Conservation (phyloP, 2,113 vertebrate species). For the Mormyrus iriodes region DNA sequence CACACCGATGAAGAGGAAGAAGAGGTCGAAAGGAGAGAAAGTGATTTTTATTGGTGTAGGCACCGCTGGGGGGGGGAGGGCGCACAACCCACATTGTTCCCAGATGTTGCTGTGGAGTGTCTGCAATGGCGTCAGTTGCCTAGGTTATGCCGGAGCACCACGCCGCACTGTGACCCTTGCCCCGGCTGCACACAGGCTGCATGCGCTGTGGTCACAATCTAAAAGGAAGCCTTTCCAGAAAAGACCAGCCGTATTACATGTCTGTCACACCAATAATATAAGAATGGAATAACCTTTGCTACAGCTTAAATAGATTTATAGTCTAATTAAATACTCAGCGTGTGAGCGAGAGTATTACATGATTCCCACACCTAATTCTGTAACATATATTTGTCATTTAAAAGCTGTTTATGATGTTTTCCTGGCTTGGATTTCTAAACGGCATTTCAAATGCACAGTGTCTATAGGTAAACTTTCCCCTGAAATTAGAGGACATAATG, state of each 20-base stretch:
- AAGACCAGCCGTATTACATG: background rate
- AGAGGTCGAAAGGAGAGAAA: background rate
- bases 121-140: background rate
- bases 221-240: background rate
- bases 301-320: constrained; percentile 1
- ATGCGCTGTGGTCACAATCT: background rate
- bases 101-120: constrained; percentile 10
- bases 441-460: background rate
- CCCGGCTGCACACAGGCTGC: background rate
- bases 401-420: background rate
- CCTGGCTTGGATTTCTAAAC: background rate
- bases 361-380: background rate
- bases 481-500: background rate
- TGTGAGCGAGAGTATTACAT: background rate
- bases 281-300: background rate
- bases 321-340: background rate
- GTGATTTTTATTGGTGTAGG: constrained; percentile 20
- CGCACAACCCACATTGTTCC: background rate
- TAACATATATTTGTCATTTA: background rate
- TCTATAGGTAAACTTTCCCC: background rate
- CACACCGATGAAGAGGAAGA: constrained; percentile 1
- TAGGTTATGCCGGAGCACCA: background rate
- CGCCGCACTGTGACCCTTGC: background rate
- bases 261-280: background rate
- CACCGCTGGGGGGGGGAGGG: background rate